Conservation (phyloP, 37 sponge, comb jelly and placozoan species). For the Tethya wilhelma region DNA sequence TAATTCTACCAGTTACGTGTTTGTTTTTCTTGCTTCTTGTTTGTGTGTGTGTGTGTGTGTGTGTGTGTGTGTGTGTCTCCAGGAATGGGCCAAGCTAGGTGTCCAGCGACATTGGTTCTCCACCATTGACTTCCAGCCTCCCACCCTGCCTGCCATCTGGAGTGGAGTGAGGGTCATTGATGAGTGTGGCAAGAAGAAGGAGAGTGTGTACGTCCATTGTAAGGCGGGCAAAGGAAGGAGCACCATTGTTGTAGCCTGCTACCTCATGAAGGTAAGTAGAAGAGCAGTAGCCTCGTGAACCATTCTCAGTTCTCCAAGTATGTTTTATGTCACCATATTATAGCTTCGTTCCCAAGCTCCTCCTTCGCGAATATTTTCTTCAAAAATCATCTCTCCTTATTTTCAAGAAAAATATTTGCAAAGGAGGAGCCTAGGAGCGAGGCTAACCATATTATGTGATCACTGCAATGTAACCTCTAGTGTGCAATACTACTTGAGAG, state of each 20-base stretch:
- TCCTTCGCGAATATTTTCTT: too few species aligned
- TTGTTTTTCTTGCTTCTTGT: background rate
- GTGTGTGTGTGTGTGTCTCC: conserved; percentile 15
- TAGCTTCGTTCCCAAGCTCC: too few species aligned
- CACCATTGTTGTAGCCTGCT: conserved; percentile 80
- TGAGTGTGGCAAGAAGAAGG: conserved; percentile 7
- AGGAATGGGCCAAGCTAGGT: conserved; percentile 86
- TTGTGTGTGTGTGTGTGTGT: conserved; percentile 20
- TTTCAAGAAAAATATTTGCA: too few species aligned
- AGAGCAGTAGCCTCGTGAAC: too few species aligned
- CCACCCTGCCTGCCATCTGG: conserved; percentile 41
- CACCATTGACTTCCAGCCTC: conserved; percentile 77
- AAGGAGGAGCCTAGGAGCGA: too few species aligned
- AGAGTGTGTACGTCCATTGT: conserved; percentile 90
- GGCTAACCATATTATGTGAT: too few species aligned
- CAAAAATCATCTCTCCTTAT: too few species aligned
- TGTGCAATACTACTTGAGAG: too few species aligned
- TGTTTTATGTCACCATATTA: too few species aligned
- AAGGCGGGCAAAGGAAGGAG: conserved; percentile 94
- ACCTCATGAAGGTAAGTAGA: conserved; percentile 84
- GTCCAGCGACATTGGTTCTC: conserved; percentile 63
- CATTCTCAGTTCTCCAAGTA: too few species aligned
- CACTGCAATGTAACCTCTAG: too few species aligned
- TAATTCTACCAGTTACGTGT: background rate
- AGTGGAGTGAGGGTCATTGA: conserved; percentile 69